Evolutionary conservation across 2,888 invertebrate genomes (phyloP), one percentile per base, ranked within the genome.

Genomic region (Phoenoteleia sp.): DNA sequence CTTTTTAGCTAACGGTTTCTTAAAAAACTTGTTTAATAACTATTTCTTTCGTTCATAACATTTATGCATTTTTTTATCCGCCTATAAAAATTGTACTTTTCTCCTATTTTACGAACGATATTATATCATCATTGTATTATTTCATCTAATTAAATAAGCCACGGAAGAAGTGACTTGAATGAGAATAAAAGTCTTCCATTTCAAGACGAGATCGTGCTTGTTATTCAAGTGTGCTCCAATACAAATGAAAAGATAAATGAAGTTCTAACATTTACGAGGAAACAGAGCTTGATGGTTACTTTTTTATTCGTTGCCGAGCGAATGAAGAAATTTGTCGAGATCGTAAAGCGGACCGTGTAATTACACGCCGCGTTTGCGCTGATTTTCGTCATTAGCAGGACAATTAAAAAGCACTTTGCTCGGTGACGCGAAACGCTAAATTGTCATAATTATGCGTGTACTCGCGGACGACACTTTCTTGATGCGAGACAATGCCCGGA

Each of bases 391-490:
- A 67, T 69, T 81, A 86, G 86, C 84, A 66, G 72, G 81, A 66
- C 85, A 85, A 88, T 89, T 88, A 88, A 85, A 60, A 81, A 79
- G 80, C 87, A 86, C 74, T 90, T 88, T 87, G 85, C 82, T 79
- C 85, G 66, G 17, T 76, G 85, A 64, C 86, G 87, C 87, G 86
- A 81, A 79, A 77, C 84, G 49, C 58, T 74, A 75, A 74, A 75
- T 81, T 49, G 74, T 75, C 52, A 60, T 60, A 81, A 81, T 81
- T 74, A 75, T 67, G 74, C 60, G 45, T 39, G 27, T 56, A 36
- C 52, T 39, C 76, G 62, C 64, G 47, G 75, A 54, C 56, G 77
- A 67, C 52, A 52, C 21, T 23, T 62, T 39, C 54, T 29, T n/a
- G 52, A 13, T n/a, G n/a, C 11, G 27, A 72, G 13, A 80, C 71